phyloP scores from a whole-genome alignment of 2,797 vertebrate genomes.

The Scolopax rusticola region DNA sequence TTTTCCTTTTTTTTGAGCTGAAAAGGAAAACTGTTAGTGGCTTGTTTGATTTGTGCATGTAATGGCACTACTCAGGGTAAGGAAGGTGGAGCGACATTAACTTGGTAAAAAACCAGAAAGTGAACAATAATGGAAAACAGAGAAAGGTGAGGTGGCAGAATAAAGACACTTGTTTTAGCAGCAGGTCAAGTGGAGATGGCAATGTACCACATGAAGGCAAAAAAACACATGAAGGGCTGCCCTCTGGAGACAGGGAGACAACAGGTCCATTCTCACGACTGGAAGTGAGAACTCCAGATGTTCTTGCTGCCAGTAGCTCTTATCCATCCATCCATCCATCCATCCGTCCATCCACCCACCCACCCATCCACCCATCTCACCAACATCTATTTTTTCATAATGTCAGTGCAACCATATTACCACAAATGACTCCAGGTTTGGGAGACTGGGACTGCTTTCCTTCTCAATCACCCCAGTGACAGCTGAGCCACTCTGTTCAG shows the following conservation, averaged over 20 bases:
- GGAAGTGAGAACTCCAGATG: background rate
- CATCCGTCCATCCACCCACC: background rate
- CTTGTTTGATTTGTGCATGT: background rate
- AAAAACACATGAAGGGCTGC: background rate
- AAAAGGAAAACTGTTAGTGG: background rate
- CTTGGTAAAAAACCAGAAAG: background rate
- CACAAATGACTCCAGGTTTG: background rate
- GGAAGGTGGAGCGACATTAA: background rate
- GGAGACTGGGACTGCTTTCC: background rate
- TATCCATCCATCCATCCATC: background rate
- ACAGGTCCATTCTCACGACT: background rate
- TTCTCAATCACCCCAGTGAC: background rate
- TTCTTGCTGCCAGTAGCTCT: rapidly evolving
- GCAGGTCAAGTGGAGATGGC: background rate
- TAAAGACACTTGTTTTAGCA: background rate
- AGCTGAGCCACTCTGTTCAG: background rate
- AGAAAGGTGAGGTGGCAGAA: background rate
- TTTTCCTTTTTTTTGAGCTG: background rate
- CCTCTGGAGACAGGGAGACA: background rate
- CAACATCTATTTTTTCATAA: background rate
- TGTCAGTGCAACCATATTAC: background rate
- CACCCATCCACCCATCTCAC: background rate
- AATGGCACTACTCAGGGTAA: background rate
- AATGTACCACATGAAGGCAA: background rate
- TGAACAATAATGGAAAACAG: background rate